A percentile compares a stretch with the other conserved stretches of the same genome.
Conservation (phyloP, 2,797 vertebrate species). For the Sebastes steindachneri region DNA sequence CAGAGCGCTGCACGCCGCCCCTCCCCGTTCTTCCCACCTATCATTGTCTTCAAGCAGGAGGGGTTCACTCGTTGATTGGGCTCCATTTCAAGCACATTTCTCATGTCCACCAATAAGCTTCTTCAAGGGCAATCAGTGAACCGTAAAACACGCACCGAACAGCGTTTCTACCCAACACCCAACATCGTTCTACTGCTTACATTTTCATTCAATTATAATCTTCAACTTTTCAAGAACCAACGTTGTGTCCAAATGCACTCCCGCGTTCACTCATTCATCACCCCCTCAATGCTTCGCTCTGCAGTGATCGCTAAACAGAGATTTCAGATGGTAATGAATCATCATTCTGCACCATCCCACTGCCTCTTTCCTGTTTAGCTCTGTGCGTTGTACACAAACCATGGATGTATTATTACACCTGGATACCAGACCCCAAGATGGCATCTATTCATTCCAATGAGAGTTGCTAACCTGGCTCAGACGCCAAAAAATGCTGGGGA, state of each 20-base stretch:
- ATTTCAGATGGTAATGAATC: not conserved
- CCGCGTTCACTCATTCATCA: not conserved
- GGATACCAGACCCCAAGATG: too few species aligned
- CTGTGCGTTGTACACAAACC: too few species aligned
- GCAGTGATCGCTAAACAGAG: not conserved
- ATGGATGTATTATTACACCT: too few species aligned
- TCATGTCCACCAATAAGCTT: constrained; percentile 14
- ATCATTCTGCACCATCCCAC: not conserved
- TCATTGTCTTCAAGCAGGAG: constrained; percentile 25
- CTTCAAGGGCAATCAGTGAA: constrained; percentile 18
- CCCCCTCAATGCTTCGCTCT: not conserved
- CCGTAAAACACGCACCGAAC: not conserved
- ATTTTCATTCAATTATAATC: not conserved
- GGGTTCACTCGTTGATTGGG: constrained; percentile 8
- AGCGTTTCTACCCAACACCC: not conserved
- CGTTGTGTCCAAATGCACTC: not conserved
- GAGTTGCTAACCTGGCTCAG: too few species aligned
- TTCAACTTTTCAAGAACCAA: not conserved
- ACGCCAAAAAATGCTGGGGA: too few species aligned
- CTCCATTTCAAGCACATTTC: constrained; percentile 47
- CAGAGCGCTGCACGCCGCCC: not conserved
- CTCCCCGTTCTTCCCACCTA: constrained; percentile 23
- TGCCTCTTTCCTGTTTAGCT: too few species aligned
- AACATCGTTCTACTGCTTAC: not conserved
- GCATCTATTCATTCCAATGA: too few species aligned